phyloP scores from a whole-genome alignment of 2,888 invertebrate species.

The Tetramorium bicarinatum region DNA sequence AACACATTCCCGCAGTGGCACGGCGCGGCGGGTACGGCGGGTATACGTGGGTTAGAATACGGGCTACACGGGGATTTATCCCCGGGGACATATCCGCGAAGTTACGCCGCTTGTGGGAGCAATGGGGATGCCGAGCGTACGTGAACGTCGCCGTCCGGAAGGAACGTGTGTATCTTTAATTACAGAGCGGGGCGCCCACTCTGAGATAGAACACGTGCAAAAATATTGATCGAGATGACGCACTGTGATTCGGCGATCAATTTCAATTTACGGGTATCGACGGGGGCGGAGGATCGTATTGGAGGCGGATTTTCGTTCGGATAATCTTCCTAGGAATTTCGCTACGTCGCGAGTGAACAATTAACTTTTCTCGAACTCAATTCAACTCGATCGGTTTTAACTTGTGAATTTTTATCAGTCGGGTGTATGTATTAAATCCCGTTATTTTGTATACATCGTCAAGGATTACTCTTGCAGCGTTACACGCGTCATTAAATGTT shows the following conservation, averaged over 20 bases:
- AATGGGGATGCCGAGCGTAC: conserved; percentile 56
- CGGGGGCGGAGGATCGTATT: neutral
- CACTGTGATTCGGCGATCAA: neutral
- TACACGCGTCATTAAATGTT: neutral
- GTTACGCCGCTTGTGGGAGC: conserved; percentile 72
- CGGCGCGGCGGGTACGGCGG: neutral
- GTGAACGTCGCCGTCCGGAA: conserved; percentile 43
- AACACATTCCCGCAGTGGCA: conserved; percentile 44
- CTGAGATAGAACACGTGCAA: conserved; percentile 32
- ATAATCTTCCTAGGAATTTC: conserved; percentile 5
- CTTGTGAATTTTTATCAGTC: neutral
- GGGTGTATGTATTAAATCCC: neutral
- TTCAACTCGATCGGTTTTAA: neutral
- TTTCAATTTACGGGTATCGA: conserved; percentile 18
- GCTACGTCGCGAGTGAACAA: neutral
- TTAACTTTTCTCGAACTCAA: conserved; percentile 9
- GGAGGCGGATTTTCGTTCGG: neutral
- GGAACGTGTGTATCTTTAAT: conserved; percentile 59
- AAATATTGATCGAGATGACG: conserved; percentile 21
- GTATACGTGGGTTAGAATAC: conserved; percentile 52
- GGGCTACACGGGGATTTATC: conserved; percentile 71
- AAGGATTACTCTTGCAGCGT: neutral
- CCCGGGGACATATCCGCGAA: conserved; percentile 70
- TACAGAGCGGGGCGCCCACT: conserved; percentile 14
- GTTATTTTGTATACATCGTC: neutral